Evolutionary conservation across 2,797 vertebrate genomes (phyloP).

Genomic region (Monodelphis domestica): DNA sequence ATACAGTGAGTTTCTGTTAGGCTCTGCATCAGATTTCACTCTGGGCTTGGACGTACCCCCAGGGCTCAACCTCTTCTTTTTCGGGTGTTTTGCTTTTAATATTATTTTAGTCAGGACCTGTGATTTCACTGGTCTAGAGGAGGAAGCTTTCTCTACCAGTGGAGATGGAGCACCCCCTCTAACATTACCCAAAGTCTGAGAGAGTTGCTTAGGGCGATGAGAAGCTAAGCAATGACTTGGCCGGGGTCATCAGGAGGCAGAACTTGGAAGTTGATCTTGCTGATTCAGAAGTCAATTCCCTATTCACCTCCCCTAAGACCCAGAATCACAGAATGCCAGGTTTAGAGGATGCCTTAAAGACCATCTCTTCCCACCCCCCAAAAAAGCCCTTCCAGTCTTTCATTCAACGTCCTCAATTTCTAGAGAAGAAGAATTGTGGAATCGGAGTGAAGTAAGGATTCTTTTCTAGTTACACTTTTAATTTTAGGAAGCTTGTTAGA

Average conservation of each 20-base stretch:
- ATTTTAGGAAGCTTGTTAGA: constrained; percentile 41
- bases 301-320: not conserved
- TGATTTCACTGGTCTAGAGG: not conserved
- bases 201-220: not conserved
- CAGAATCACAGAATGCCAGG: not conserved
- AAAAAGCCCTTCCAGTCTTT: not conserved
- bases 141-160: not conserved
- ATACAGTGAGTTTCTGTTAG: not conserved
- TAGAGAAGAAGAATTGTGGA: not conserved
- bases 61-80: constrained; percentile 44
- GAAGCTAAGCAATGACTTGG: not conserved
- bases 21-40: constrained; percentile 39
- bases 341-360: not conserved
- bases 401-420: not conserved
- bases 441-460: constrained; percentile 43
- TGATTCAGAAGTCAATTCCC: not conserved
- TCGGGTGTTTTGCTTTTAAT: not conserved
- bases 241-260: not conserved
- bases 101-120: not conserved
- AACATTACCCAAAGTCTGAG: not conserved
- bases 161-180: not conserved
- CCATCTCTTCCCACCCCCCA: too few relatives aligned
- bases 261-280: not conserved
- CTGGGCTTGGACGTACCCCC: constrained; percentile 28
- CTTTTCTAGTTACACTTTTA: constrained; percentile 48